Conservation (phyloP, 2,113 vertebrate genomes). For the Pachycephala philippinensis region DNA sequence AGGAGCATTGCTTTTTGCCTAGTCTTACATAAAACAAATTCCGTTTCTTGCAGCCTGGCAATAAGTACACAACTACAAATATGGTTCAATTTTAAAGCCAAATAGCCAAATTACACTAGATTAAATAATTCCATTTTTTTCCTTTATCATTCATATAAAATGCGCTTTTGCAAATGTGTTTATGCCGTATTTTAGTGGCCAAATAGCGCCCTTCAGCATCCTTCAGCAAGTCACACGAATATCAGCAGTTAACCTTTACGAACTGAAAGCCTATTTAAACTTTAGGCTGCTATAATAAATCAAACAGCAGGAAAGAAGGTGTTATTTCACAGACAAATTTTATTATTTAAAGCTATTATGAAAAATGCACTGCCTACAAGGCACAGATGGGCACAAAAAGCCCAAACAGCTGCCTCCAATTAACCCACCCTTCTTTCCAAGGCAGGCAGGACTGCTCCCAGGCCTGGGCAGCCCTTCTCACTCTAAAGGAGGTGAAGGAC, state of each 20-base stretch:
- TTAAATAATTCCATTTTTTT: neutral
- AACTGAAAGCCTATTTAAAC: neutral
- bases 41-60: neutral
- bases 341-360: neutral
- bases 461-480: neutral
- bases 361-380: neutral
- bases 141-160: neutral
- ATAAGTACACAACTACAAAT: neutral
- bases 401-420: neutral
- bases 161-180: neutral
- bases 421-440: neutral
- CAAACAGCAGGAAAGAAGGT: neutral
- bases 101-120: neutral
- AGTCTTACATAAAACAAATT: neutral
- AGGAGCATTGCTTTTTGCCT: neutral
- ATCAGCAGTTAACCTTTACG: neutral
- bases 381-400: neutral
- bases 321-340: neutral
- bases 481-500: neutral
- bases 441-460: neutral
- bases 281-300: neutral
- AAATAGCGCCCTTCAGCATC: neutral
- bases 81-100: neutral
- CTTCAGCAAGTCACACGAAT: neutral
- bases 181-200: neutral